These are phyloP conservation scores for Alsophila aescularia DNA, from an alignment of 2,888 invertebrate species.

Conservation along the genomic window DNA sequence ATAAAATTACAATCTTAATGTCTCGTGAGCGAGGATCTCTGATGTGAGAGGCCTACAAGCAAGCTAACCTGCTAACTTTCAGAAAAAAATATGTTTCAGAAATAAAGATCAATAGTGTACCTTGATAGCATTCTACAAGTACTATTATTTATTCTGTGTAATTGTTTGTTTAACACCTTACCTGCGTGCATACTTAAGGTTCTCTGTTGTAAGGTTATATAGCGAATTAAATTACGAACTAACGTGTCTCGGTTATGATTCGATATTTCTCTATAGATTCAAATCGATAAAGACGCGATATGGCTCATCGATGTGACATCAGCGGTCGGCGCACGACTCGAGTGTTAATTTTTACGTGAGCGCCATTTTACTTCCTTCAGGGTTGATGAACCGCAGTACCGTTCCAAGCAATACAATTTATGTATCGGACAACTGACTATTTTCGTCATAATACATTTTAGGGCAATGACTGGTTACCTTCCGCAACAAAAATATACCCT, in stretches of 20 bases:
- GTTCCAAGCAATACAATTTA: slow-evolving; percentile 49
- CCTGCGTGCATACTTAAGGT: too few relatives aligned
- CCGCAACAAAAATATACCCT: slow-evolving; percentile 36
- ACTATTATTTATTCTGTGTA: too few relatives aligned
- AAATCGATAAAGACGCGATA: too few relatives aligned
- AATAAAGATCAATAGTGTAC: too few relatives aligned
- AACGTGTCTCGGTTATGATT: neutral
- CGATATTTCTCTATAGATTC: too few relatives aligned
- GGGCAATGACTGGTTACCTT: slow-evolving; percentile 39
- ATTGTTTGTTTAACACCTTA: too few relatives aligned
- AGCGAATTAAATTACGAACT: neutral
- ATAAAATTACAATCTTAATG: neutral
- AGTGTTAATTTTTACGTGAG: slow-evolving; percentile 70
- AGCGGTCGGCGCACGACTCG: slow-evolving; percentile 48
- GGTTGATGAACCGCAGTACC: slow-evolving; percentile 70
- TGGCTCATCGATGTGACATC: neutral
- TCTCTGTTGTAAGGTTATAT: too few relatives aligned
- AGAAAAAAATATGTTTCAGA: too few relatives aligned
- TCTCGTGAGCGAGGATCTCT: too few relatives aligned
- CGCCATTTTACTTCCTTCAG: slow-evolving; percentile 48
- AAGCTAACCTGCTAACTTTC: too few relatives aligned
- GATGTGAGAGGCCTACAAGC: too few relatives aligned
- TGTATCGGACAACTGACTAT: slow-evolving; percentile 40
- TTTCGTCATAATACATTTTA: slow-evolving; percentile 37
- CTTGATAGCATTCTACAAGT: too few relatives aligned